Conservation (phyloP, 1,140 invertebrate species). For the Portunus trituberculatus region DNA sequence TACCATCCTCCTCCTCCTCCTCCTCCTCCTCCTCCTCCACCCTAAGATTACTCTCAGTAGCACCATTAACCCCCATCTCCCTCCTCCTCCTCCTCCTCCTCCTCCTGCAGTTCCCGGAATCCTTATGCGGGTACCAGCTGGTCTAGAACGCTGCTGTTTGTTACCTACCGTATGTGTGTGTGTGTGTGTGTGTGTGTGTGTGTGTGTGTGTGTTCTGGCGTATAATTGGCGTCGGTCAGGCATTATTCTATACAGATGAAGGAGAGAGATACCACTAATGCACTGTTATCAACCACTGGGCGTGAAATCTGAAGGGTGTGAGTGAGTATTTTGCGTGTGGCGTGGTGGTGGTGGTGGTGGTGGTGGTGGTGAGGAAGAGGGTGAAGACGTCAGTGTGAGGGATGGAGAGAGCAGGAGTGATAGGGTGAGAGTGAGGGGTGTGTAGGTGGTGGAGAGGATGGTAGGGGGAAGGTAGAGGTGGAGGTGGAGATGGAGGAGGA, state of each 20-base stretch:
- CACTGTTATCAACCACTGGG: neutral
- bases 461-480: no score
- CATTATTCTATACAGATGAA: constrained; percentile 8
- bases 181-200: constrained; percentile 20
- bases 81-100: neutral
- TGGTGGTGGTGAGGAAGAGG: neutral
- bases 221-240: neutral
- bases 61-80: no score
- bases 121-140: neutral
- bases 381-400: neutral
- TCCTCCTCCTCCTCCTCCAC: neutral
- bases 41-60: no score
- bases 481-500: neutral
- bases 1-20: neutral
- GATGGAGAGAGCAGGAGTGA: constrained; percentile 3
- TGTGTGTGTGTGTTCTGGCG: neutral
- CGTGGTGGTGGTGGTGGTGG: neutral
- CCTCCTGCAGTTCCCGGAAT: neutral
- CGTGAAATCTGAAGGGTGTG: neutral
- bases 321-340: neutral
- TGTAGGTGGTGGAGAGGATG: neutral
- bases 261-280: constrained; percentile 2
- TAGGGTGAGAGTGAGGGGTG: neutral
- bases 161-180: neutral
- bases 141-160: neutral